Percentiles rank a stretch among this genome's conserved stretches.
These are phyloP conservation scores for Styela clava DNA, from an alignment of 23 tunicate genomes.

Conservation along the genomic window DNA sequence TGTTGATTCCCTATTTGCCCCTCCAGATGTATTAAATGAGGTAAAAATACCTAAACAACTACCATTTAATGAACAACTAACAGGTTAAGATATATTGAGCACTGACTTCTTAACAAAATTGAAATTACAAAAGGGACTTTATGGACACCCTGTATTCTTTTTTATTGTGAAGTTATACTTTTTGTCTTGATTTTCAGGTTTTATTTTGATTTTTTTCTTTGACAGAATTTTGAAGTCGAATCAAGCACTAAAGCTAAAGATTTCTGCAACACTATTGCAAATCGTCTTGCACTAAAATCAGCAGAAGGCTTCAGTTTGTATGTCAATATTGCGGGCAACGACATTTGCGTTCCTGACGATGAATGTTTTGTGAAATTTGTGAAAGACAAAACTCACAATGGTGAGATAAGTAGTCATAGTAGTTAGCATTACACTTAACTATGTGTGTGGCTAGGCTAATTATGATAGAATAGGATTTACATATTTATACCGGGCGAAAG, in stretches of 20 bases:
- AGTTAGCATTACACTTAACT: neutral
- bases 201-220: neutral
- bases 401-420: constrained; percentile 67
- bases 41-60: too few species aligned
- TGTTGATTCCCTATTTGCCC: too few species aligned
- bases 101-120: too few species aligned
- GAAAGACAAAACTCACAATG: constrained; percentile 90
- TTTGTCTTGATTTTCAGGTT: too few species aligned
- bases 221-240: constrained; percentile 97
- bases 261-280: constrained; percentile 92
- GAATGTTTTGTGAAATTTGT: constrained; percentile 98
- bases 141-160: too few species aligned
- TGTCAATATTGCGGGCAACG: constrained; percentile 96
- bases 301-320: constrained; percentile 96
- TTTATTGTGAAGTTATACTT: too few species aligned
- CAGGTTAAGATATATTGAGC: too few species aligned
- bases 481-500: too few species aligned
- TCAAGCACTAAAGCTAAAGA: constrained; percentile 93
- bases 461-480: too few species aligned
- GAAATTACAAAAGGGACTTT: too few species aligned
- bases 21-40: too few species aligned
- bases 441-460: neutral
- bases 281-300: constrained; percentile 79
- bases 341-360: constrained; percentile 90
- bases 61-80: too few species aligned